Conservation (phyloP, 2,113 vertebrate species). For the Dicentrarchus labrax region DNA sequence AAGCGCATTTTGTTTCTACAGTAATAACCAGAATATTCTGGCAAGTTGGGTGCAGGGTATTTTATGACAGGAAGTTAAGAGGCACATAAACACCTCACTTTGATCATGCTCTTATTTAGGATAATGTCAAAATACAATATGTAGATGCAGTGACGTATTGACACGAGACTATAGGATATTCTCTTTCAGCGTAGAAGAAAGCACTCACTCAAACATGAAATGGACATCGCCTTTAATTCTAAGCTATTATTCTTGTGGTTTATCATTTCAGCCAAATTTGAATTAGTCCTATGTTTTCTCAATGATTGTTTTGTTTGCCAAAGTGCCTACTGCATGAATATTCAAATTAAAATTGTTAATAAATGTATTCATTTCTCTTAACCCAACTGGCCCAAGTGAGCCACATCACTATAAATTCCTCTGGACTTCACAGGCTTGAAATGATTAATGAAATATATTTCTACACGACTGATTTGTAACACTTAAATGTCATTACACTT, state of each 20-base stretch:
- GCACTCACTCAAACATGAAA: neutral
- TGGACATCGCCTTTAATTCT: neutral
- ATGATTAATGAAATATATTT: slow-evolving; percentile 12
- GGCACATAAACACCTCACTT: slow-evolving; percentile 21
- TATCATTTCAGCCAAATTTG: slow-evolving; percentile 25
- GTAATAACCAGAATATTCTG: slow-evolving; percentile 29
- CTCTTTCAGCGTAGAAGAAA: neutral
- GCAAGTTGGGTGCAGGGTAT: neutral
- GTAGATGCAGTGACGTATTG: neutral
- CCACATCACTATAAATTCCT: slow-evolving; percentile 12
- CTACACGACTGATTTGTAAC: slow-evolving; percentile 12
- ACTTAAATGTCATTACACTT: neutral
- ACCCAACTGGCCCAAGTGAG: neutral
- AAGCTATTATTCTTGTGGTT: neutral
- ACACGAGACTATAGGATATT: neutral
- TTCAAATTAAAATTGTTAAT: slow-evolving; percentile 16
- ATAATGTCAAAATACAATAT: neutral
- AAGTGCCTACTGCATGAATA: slow-evolving; percentile 59
- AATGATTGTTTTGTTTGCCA: slow-evolving; percentile 38
- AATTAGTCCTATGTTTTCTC: slow-evolving; percentile 1
- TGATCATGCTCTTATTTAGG: slow-evolving; percentile 2
- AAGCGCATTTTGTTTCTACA: neutral
- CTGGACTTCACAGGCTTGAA: neutral
- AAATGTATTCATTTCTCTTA: slow-evolving; percentile 9
- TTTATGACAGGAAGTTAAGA: neutral